Conservation (phyloP, 2,113 vertebrate species). For the Ameiurus melas region DNA sequence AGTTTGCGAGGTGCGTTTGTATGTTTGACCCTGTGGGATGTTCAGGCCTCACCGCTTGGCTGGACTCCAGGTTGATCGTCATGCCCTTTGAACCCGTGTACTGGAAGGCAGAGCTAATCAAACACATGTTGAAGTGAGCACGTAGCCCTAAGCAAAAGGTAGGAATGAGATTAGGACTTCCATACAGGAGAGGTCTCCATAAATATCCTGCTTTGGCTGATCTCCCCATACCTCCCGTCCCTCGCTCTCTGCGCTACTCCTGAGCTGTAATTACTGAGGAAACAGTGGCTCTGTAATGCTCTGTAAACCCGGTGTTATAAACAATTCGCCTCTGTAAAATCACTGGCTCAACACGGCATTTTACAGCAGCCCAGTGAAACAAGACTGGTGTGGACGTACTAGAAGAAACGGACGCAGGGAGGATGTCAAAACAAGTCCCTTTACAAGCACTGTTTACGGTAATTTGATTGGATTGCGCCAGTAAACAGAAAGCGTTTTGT, state of each 20-base stretch:
- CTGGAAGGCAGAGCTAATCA: constrained; percentile 65
- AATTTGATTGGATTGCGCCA: background rate
- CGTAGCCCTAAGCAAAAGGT: constrained; percentile 81
- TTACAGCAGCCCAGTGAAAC: constrained; percentile 59
- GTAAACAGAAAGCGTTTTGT: background rate
- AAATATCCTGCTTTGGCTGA: constrained; percentile 89
- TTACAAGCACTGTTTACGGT: background rate
- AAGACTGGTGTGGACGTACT: constrained; percentile 59
- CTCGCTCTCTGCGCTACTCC: constrained; percentile 82
- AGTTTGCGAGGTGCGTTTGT: constrained; percentile 1
- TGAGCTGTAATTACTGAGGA: constrained; percentile 88
- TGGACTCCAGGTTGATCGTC: constrained; percentile 30
- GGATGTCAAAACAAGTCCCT: background rate
- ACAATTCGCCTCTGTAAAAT: constrained; percentile 84
- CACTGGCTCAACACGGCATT: constrained; percentile 69
- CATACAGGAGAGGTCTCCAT: constrained; percentile 81
- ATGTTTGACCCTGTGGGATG: constrained; percentile 33
- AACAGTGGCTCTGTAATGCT: constrained; percentile 87
- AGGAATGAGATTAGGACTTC: constrained; percentile 84
- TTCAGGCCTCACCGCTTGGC: constrained; percentile 25
- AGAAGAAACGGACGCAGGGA: background rate
- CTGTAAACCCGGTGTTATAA: constrained; percentile 94
- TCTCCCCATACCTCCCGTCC: constrained; percentile 84
- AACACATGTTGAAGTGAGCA: constrained; percentile 76
- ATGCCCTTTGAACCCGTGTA: constrained; percentile 17